Evolutionary conservation across 2,113 vertebrate species (phyloP).

Genomic region (Megaceryle torquata): DNA sequence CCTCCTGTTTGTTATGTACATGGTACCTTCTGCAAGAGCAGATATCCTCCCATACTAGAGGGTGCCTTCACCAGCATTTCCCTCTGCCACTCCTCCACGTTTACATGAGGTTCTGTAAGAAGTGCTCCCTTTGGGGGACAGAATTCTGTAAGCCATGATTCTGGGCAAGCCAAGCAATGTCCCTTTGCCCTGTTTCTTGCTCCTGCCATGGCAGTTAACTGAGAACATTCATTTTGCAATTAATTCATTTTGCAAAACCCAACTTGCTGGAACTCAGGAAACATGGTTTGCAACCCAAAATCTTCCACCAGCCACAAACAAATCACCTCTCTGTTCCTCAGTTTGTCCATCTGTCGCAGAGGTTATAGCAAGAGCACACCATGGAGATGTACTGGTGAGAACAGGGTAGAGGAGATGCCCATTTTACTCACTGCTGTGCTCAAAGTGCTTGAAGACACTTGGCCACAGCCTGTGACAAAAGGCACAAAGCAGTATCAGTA

Average conservation of each 20-base stretch:
- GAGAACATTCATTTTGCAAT: background rate
- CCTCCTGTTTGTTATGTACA: rapidly evolving
- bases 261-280: background rate
- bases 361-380: rapidly evolving
- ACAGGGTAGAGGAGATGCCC: background rate
- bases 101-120: background rate
- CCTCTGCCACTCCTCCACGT: background rate
- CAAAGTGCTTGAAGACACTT: background rate
- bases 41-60: background rate
- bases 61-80: background rate
- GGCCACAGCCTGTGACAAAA: background rate
- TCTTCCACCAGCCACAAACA: background rate
- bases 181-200: background rate
- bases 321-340: background rate
- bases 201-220: rapidly evolving
- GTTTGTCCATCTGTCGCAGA: background rate
- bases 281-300: background rate
- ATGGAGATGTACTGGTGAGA: background rate
- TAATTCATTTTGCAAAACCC: background rate
- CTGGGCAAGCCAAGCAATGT: background rate
- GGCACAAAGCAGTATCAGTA: background rate
- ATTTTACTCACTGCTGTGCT: background rate
- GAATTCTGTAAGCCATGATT: background rate
- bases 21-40: background rate
- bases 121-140: background rate